A percentile compares a stretch with the other conserved stretches of the same genome.
These are phyloP conservation scores for Caenorhabditis imperialis DNA, from an alignment of 2,888 invertebrate genomes.

Conservation along the genomic window DNA sequence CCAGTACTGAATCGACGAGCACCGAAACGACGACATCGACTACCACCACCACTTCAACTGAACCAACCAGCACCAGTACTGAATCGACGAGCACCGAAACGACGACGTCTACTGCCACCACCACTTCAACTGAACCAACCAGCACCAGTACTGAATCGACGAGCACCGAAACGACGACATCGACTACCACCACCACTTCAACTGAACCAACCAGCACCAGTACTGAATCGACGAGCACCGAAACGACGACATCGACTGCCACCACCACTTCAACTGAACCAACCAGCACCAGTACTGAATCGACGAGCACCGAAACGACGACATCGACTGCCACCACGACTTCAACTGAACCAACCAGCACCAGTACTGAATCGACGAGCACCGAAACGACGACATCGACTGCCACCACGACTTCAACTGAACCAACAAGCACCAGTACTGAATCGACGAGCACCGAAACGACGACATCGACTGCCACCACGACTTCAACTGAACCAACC, in stretches of 20 bases:
- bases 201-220: neutral
- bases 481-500: neutral
- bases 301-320: too few relatives aligned
- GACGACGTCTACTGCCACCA: neutral
- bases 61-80: neutral
- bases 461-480: neutral
- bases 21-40: neutral
- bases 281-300: neutral
- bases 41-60: neutral
- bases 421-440: conserved; percentile 19
- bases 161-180: neutral
- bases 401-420: neutral
- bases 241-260: neutral
- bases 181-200: neutral
- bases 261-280: neutral
- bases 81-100: neutral
- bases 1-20: neutral
- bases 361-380: neutral
- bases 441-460: conserved; percentile 3
- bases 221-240: neutral
- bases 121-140: neutral
- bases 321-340: neutral
- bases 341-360: neutral
- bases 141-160: neutral
- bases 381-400: neutral